These are phyloP conservation scores for Parazoanthus swiftii DNA, from an alignment of 92 coral and sea anemone genomes.

Conservation along the genomic window DNA sequence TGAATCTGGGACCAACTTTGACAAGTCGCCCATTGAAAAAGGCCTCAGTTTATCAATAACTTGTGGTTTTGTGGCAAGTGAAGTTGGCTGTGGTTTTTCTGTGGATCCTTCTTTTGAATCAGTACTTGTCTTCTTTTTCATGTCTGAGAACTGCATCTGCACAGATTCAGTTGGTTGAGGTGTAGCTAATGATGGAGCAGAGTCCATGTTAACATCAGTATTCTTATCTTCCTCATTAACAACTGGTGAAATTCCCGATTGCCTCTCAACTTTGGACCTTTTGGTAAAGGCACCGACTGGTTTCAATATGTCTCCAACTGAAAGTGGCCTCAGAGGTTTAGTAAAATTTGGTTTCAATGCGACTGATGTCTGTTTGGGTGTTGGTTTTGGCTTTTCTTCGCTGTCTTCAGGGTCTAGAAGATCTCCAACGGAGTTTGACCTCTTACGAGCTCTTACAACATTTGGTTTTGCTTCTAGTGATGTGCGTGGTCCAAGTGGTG, in stretches of 20 bases:
- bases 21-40: constrained; percentile 27
- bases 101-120: not conserved
- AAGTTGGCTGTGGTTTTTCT: not conserved
- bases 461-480: constrained; percentile 9
- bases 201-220: not conserved
- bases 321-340: constrained; percentile 26
- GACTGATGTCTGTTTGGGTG: not conserved
- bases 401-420: constrained; percentile 1
- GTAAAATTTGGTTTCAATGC: constrained; percentile 35
- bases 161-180: not conserved
- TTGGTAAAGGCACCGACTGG: not conserved
- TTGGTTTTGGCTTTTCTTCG: not conserved
- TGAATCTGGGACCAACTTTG: constrained; percentile 10
- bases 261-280: not conserved
- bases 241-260: not conserved
- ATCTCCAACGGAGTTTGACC: constrained; percentile 28
- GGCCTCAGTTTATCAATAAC: constrained; percentile 1
- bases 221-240: not conserved
- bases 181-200: not conserved
- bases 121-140: not conserved
- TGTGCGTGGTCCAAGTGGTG: not conserved
- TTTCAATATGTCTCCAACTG: constrained; percentile 22
- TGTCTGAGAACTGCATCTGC: not conserved
- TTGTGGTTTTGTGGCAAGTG: not conserved
- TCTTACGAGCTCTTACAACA: constrained; percentile 7